These are phyloP conservation scores for Melipona beecheii DNA, from an alignment of 2,888 invertebrate species.

Conservation along the genomic window DNA sequence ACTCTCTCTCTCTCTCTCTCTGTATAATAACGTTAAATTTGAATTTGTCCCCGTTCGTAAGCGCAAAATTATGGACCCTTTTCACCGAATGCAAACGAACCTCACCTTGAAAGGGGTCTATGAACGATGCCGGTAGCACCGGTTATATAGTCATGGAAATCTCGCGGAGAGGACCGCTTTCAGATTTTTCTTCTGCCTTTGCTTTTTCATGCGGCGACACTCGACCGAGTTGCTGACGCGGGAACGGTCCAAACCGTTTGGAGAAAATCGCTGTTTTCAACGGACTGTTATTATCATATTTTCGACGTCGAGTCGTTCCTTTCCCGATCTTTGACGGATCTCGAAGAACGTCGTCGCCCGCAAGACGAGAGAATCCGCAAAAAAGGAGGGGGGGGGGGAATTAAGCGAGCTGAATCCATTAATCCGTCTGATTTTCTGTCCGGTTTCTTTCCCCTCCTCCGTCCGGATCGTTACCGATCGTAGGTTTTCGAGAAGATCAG, in stretches of 20 bases:
- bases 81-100: conserved; percentile 68
- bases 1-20: conserved; percentile 14
- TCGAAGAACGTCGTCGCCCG: no score
- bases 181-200: conserved; percentile 48
- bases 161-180: conserved; percentile 58
- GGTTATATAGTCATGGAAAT: conserved; percentile 69
- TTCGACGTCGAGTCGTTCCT: neutral
- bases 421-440: conserved; percentile 23
- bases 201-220: conserved; percentile 35
- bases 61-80: conserved; percentile 64
- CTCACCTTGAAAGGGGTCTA: conserved; percentile 55
- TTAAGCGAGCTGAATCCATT: conserved; percentile 30
- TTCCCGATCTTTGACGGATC: no score
- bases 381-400: neutral
- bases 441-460: conserved; percentile 5
- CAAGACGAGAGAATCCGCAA: neutral
- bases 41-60: conserved; percentile 59
- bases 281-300: neutral
- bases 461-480: conserved; percentile 55
- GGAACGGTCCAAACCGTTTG: neutral
- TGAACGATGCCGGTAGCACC: conserved; percentile 56
- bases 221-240: neutral
- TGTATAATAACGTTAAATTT: conserved; percentile 63
- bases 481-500: conserved; percentile 37
- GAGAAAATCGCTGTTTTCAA: neutral